Evolutionary conservation across 2,113 vertebrate species (phyloP).

Genomic region (Illadopsis cleaveri): DNA sequence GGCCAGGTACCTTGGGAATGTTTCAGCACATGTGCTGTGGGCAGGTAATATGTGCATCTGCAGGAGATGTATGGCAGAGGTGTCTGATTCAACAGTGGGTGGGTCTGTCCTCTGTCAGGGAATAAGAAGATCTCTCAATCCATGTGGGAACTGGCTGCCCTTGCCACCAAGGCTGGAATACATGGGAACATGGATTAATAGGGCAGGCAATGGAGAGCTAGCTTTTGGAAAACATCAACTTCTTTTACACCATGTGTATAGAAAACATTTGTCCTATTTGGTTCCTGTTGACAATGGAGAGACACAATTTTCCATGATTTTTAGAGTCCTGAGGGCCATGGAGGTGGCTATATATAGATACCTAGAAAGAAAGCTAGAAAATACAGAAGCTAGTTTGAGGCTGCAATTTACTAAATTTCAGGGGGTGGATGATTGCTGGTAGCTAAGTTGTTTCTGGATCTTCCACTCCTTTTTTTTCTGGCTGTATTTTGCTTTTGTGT

Average conservation of each 20-base stretch:
- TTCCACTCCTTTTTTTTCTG: background rate
- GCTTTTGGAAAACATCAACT: background rate
- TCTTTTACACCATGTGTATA: background rate
- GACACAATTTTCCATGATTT: background rate
- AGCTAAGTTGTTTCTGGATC: background rate
- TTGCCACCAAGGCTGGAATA: background rate
- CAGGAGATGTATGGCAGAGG: background rate
- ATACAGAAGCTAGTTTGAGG: background rate
- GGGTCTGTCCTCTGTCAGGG: background rate
- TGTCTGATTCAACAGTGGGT: fast-evolving
- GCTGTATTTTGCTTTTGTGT: background rate
- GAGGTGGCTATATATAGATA: background rate
- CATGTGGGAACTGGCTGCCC: background rate
- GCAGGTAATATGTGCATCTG: fast-evolving
- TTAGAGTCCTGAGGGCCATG: background rate
- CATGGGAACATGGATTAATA: background rate
- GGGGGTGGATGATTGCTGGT: background rate
- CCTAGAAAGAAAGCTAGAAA: background rate
- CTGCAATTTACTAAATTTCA: background rate
- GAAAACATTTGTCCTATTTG: background rate
- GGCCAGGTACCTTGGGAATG: background rate
- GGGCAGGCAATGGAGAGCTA: background rate
- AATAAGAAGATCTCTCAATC: background rate
- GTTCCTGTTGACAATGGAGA: background rate
- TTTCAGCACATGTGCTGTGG: background rate